Base-by-base conservation (phyloP, 1,140 invertebrate genomes). In the Trialeurodes vaporariorum region DNA sequence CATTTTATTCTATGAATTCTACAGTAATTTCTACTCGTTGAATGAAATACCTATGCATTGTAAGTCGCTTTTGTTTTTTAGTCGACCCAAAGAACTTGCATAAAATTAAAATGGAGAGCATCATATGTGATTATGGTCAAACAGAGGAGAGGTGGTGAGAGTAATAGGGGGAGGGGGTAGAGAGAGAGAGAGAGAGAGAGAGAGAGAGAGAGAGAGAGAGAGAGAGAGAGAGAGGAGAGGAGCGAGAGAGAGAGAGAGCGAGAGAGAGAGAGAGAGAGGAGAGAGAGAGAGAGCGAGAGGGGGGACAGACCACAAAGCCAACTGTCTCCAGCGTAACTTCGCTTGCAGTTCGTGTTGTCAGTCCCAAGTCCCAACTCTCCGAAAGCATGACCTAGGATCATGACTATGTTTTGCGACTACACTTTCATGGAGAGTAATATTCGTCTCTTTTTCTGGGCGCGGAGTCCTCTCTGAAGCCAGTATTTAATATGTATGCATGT, bases 401-500 rank as follows among this genome's bases (percentile, higher is more conserved):
- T 49, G 34, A 49, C 34, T 49, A 17, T 17, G 34, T 17, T 49
- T n/a, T n/a, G n/a, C 34, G 34, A 17, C 34, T 49, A 49, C 34
- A 49, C 34, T n/a, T n/a, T n/a, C n/a, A n/a, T n/a, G n/a, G 17
- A 49, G 17, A 9, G 34, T 49, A 49, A 49, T 49, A 49, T 49
- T 49, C 17, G 34, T 17, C 34, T 49, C 34, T 9, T n/a, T n/a
- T n/a, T n/a, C n/a, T n/a, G n/a, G n/a, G n/a, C n/a, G n/a, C n/a
- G n/a, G n/a, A n/a, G n/a, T n/a, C n/a, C n/a, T n/a, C n/a, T n/a
- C n/a, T n/a, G n/a, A n/a, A n/a, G n/a, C 5, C 34, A 5, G 34
- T 49, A 49, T 49, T 49, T 49, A 49, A 49, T 49, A 49, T 49
- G 34, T 49, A 49, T 49, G 34, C 34, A 49, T 49, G 34, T 49